These are phyloP conservation scores for Sander lucioperca DNA, from an alignment of 2,113 vertebrate genomes.

Conservation along the genomic window DNA sequence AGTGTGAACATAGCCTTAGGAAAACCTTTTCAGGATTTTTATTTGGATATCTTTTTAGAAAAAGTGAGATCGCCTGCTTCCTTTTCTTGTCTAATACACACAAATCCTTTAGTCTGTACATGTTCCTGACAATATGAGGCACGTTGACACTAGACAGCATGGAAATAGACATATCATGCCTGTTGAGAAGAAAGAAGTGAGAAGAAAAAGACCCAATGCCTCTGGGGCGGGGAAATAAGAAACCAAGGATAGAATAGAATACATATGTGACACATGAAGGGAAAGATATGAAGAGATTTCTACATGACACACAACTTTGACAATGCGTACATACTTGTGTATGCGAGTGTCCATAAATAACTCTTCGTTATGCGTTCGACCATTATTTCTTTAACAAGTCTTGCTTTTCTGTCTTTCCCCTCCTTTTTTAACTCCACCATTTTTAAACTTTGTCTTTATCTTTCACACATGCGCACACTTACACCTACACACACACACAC, in stretches of 20 bases:
- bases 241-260: constrained; percentile 1
- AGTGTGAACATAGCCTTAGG: too few species aligned
- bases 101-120: neutral
- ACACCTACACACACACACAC: neutral
- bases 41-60: neutral
- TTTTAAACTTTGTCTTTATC: neutral
- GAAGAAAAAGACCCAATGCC: neutral
- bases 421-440: neutral
- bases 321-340: neutral
- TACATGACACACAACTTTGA: neutral
- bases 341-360: neutral
- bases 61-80: neutral
- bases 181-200: neutral
- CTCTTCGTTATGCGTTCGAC: neutral
- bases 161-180: neutral
- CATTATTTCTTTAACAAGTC: neutral
- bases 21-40: too few species aligned
- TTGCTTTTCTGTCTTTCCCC: neutral
- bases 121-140: neutral
- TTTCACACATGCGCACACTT: neutral
- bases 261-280: neutral
- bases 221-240: neutral
- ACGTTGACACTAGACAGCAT: neutral
- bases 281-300: neutral
- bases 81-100: neutral